phyloP scores from a whole-genome alignment of 2,888 invertebrate species.

The Holacanthella duospinosa region DNA sequence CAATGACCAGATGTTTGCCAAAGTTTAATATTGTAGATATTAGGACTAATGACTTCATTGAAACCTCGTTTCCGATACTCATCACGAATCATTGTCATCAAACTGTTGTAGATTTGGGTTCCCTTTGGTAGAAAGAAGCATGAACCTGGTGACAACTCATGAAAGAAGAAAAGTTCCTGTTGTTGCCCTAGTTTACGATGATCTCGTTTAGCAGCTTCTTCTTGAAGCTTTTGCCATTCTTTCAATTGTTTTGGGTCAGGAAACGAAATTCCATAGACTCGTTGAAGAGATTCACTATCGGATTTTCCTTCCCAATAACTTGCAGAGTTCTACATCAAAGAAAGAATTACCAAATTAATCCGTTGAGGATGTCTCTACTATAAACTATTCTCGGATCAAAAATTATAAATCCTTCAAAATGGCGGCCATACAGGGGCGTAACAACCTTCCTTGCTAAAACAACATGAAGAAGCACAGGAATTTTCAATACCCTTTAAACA shows the following conservation, averaged over 20 bases:
- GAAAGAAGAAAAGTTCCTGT: slow-evolving; percentile 97
- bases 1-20: slow-evolving; percentile 99
- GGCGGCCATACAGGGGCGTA: too few species aligned
- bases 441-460: too few species aligned
- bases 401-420: too few species aligned
- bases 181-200: slow-evolving; percentile 87
- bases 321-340: slow-evolving; percentile 53
- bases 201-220: slow-evolving; percentile 93
- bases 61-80: slow-evolving; percentile 89
- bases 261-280: slow-evolving; percentile 95
- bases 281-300: slow-evolving; percentile 83
- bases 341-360: too few species aligned
- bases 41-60: slow-evolving; percentile 88
- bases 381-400: too few species aligned
- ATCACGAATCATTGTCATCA: slow-evolving; percentile 69
- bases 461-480: too few species aligned
- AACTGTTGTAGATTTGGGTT: slow-evolving; percentile 88
- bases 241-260: slow-evolving; percentile 91
- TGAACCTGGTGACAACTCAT: slow-evolving; percentile 93
- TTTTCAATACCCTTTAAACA: too few species aligned
- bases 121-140: slow-evolving; percentile 97
- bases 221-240: slow-evolving; percentile 94
- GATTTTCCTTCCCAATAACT: slow-evolving; percentile 96
- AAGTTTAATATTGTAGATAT: slow-evolving; percentile 87
- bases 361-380: too few species aligned